These are phyloP conservation scores for Octomys mimax DNA, from an alignment of 2,797 vertebrate genomes.

Conservation along the genomic window DNA sequence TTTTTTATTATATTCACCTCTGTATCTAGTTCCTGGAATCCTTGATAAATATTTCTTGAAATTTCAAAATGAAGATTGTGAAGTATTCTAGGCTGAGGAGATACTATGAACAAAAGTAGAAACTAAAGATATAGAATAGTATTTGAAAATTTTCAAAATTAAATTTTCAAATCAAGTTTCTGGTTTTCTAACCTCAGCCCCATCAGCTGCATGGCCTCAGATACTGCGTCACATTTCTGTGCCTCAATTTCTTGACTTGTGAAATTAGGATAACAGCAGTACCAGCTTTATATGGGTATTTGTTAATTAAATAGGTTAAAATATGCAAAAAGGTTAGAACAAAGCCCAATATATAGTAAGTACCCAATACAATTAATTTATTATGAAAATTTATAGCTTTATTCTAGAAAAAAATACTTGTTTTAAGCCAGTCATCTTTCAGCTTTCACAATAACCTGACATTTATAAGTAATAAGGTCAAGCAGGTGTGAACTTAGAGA, in stretches of 20 bases:
- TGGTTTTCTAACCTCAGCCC: neutral
- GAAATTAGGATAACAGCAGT: neutral
- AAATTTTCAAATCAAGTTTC: neutral
- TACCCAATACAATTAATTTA: neutral
- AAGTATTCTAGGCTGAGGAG: neutral
- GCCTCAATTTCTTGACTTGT: constrained; percentile 1
- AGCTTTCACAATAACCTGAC: neutral
- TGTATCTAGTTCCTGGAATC: neutral
- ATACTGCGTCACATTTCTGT: neutral
- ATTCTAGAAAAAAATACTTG: constrained; percentile 21
- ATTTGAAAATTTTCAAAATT: neutral
- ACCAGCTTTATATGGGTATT: neutral
- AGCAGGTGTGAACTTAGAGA: neutral
- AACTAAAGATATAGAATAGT: neutral
- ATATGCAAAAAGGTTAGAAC: neutral
- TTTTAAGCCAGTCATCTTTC: constrained; percentile 28
- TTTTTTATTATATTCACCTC: neutral
- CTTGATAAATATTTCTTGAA: constrained; percentile 21
- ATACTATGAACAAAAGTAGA: neutral
- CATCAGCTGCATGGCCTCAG: neutral
- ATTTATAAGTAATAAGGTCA: neutral
- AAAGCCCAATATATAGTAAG: neutral
- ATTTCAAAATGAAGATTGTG: neutral
- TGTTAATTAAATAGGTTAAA: constrained; percentile 18
- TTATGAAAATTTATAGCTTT: constrained; percentile 18